A percentile compares a stretch with the other conserved stretches of the same genome.
Conservation (phyloP, 2,797 vertebrate species). For the Hypotaenidia okinawae region DNA sequence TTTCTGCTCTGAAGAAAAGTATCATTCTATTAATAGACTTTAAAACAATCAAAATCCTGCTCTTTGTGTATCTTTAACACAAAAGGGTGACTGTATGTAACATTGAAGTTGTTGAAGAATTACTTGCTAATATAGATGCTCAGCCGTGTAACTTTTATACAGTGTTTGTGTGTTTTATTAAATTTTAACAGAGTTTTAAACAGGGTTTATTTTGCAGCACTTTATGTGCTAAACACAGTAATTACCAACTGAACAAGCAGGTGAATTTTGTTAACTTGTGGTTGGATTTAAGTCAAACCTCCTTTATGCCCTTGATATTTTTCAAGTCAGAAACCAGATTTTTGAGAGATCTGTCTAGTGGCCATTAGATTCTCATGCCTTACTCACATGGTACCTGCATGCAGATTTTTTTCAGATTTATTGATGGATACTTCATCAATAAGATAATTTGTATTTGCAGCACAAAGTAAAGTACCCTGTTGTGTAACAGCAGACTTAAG, state of each 20-base stretch:
- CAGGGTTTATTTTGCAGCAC: neutral
- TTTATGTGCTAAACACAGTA: neutral
- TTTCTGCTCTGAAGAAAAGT: neutral
- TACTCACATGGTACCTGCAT: neutral
- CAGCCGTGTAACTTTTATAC: neutral
- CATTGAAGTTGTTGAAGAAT: neutral
- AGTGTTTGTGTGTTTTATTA: neutral
- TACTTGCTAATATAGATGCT: neutral
- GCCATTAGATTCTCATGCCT: neutral
- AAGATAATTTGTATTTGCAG: neutral
- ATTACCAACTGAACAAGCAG: neutral
- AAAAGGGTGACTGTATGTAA: neutral
- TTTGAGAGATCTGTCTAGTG: neutral
- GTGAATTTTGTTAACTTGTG: neutral
- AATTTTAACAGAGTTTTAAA: neutral
- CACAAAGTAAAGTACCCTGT: neutral
- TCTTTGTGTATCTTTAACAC: neutral
- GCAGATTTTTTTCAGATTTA: neutral
- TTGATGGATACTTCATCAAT: neutral
- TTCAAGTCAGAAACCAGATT: neutral
- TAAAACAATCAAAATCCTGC: neutral
- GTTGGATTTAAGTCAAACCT: neutral
- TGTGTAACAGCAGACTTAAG: constrained; percentile 47
- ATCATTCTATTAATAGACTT: neutral
- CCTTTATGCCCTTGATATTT: neutral